Conservation (phyloP, 2,113 vertebrate species). For the Himantopus leucocephalus region DNA sequence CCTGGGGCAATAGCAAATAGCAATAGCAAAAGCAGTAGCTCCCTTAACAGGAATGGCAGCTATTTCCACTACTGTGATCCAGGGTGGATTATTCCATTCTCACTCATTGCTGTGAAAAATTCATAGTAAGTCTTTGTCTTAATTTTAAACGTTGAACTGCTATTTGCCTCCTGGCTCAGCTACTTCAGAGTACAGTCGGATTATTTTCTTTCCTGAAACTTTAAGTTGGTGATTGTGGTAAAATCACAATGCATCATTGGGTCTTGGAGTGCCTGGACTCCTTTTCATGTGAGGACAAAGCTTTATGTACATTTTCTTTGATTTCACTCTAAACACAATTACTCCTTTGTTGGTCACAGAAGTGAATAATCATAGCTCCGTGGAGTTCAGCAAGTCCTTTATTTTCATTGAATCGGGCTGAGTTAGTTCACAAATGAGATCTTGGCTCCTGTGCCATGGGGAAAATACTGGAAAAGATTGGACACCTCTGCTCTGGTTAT, state of each 20-base stretch:
- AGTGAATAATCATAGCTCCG: not conserved
- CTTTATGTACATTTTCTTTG: not conserved
- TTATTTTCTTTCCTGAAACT: not conserved
- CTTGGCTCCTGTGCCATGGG: not conserved
- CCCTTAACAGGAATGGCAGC: not conserved
- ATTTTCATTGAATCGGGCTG: not conserved
- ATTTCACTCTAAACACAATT: not conserved
- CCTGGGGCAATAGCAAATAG: not conserved
- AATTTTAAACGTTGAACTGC: not conserved
- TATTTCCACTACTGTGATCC: not conserved
- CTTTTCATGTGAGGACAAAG: not conserved
- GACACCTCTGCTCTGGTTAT: not conserved
- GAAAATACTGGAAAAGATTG: not conserved
- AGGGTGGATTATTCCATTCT: not conserved
- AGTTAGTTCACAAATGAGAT: not conserved
- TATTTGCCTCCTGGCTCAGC: not conserved
- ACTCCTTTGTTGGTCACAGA: not conserved
- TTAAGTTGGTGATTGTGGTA: not conserved
- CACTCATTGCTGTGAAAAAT: not conserved
- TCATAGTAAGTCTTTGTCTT: not conserved
- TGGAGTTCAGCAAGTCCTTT: not conserved
- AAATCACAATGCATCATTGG: not conserved
- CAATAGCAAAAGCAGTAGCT: not conserved
- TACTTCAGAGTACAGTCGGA: not conserved
- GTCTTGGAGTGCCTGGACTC: not conserved